Base-by-base conservation (phyloP, 2,113 vertebrate species). In the Leptobrachium ailaonicum region DNA sequence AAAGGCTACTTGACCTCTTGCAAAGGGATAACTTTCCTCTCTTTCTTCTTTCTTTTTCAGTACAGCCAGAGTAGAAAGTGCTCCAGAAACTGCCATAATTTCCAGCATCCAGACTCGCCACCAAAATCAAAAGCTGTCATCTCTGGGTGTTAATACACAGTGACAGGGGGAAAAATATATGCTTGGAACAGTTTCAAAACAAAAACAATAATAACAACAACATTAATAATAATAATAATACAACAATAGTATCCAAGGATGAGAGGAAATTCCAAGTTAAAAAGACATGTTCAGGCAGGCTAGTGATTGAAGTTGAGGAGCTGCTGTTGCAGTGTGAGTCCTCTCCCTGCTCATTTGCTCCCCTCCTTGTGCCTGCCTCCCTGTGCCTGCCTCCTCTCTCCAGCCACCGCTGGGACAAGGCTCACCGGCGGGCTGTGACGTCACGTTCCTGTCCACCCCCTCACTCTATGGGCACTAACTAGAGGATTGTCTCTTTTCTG, bases 281-380 rank as follows among this genome's bases (percentile, higher is more conserved):
- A 85, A 79, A 88, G 88, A 89, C 91, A 84, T 87, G 91, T 84
- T 89, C 88, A 75, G 90, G 90, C 91, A 86, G 86, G 85, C 66
- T 88, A 88, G 79, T 86, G 86, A 87, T 83, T 73, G 84, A 86
- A 79, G 83, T 82, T 62, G 41, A 44, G 3, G 40, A 73, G 73
- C 56, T 87, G 85, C 89, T 86, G 85, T 68, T 64, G 83, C 47
- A 50, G 78, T 67, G 63, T 32, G 74, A 53, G 63, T 43, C 41
- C 66, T 43, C 41, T 68, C 66, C 66, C 66, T 68, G 12, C 43
- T 9, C 41, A 41, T 44, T 41, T 42, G 41, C 47, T 50, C 68
- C 44, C 20, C 68, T 71, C 66, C 6, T 10, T 41, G 2, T 68
- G 40, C 11, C 8, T 42, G 32, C 42, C 40, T 66, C 41, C 53